These are phyloP conservation scores for Caenorhabditis sulstoni DNA, from an alignment of 2,888 invertebrate species.

Conservation along the genomic window DNA sequence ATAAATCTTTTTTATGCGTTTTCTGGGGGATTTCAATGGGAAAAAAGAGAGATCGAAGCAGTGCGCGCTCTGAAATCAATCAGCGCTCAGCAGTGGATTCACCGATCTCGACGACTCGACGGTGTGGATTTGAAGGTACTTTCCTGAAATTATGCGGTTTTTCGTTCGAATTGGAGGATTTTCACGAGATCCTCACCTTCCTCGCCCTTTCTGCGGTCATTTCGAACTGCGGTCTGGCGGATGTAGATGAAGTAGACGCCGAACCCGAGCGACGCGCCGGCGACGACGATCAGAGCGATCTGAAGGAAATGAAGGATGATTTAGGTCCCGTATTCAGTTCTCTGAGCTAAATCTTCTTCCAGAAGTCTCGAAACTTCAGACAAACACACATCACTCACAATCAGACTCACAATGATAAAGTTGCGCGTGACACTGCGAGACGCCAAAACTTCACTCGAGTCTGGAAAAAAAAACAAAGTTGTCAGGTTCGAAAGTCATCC, in stretches of 20 bases:
- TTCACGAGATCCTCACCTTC: constrained; percentile 1
- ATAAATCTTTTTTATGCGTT: too few relatives aligned
- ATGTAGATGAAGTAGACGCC: constrained; percentile 16
- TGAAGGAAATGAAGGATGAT: constrained; percentile 14
- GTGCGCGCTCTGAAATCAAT: too few relatives aligned
- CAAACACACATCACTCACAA: neutral
- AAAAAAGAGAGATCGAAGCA: too few relatives aligned
- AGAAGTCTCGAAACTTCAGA: neutral
- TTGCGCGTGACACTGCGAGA: constrained; percentile 5
- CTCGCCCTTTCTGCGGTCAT: neutral
- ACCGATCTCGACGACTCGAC: constrained; percentile 52
- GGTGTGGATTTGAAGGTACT: constrained; percentile 49
- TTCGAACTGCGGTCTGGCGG: neutral
- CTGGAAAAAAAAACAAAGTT: constrained; percentile 18
- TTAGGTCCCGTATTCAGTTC: neutral
- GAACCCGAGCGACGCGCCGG: constrained; percentile 13
- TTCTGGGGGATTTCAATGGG: too few relatives aligned
- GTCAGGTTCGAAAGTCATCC: neutral
- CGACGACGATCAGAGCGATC: constrained; percentile 10
- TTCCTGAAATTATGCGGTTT: constrained; percentile 15
- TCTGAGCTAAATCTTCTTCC: too few relatives aligned
- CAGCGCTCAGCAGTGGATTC: constrained; percentile 42
- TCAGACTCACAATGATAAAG: constrained; percentile 22
- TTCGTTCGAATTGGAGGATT: too few relatives aligned
- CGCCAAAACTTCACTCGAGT: constrained; percentile 33